A percentile compares a stretch with the other conserved stretches of the same genome.
Conservation (phyloP, 2,113 vertebrate species). For the Rhipidura dahli region DNA sequence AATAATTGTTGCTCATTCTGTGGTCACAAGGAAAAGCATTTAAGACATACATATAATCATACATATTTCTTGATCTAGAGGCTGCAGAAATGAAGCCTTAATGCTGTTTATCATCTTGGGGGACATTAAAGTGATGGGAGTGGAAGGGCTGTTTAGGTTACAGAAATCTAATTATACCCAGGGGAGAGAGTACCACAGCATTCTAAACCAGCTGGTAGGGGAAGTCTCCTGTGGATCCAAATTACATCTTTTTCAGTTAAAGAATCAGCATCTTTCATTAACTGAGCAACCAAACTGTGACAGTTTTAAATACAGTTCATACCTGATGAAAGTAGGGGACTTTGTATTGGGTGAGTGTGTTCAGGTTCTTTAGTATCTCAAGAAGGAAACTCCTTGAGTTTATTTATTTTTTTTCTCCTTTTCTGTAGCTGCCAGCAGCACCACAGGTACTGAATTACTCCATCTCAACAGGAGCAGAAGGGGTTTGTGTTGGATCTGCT, state of each 20-base stretch:
- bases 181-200: slow-evolving; percentile 30
- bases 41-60: neutral
- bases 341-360: neutral
- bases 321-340: neutral
- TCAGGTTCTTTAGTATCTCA: neutral
- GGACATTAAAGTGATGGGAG: slow-evolving; percentile 48
- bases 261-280: neutral
- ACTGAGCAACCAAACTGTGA: neutral
- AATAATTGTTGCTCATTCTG: neutral
- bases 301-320: neutral
- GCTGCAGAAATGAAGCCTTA: slow-evolving; percentile 3
- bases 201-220: slow-evolving; percentile 35
- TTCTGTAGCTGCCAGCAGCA: neutral
- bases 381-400: neutral
- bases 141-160: slow-evolving; percentile 57
- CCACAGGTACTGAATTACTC: neutral
- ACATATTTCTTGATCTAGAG: neutral
- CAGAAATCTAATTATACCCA: slow-evolving; percentile 39
- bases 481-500: neutral
- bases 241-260: neutral
- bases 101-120: slow-evolving; percentile 65
- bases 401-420: neutral
- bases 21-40: slow-evolving; percentile 14
- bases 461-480: neutral
- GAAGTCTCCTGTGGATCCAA: slow-evolving; percentile 7